Evolutionary conservation across 2,113 vertebrate species (phyloP).

Genomic region (Empidonax alnorum): DNA sequence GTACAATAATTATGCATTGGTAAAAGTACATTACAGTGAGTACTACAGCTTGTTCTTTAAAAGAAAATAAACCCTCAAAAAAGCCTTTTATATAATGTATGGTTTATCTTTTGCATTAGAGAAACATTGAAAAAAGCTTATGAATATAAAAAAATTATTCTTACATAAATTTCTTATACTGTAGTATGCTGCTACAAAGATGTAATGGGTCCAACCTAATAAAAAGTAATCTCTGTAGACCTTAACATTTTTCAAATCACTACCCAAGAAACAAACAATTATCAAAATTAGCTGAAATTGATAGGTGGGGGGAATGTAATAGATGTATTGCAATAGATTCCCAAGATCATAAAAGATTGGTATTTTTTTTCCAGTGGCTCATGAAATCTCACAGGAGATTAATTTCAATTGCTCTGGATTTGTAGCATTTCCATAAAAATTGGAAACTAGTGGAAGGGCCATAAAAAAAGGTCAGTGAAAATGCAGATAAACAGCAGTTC

Average conservation of each 20-base stretch:
- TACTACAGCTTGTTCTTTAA: neutral
- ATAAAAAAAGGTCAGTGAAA: constrained; percentile 2
- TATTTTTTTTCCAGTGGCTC: neutral
- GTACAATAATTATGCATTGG: neutral
- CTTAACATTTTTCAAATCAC: neutral
- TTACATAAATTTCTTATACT: neutral
- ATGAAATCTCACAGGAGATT: neutral
- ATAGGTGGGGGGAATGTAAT: neutral
- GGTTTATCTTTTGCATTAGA: neutral
- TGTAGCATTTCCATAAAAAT: neutral
- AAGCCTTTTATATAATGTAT: neutral
- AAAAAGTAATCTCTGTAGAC: neutral
- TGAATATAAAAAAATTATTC: neutral
- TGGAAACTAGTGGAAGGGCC: neutral
- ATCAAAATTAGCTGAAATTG: neutral
- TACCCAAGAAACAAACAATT: neutral
- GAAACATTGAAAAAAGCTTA: neutral
- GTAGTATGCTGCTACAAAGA: neutral
- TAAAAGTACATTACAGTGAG: neutral
- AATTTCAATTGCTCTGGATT: neutral
- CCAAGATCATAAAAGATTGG: neutral
- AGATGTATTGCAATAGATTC: neutral
- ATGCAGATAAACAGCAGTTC: constrained; percentile 10
- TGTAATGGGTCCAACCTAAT: neutral
- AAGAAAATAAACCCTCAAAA: neutral